Evolutionary conservation across 2,797 vertebrate species (phyloP).

Genomic region (Ateles fusciceps): DNA sequence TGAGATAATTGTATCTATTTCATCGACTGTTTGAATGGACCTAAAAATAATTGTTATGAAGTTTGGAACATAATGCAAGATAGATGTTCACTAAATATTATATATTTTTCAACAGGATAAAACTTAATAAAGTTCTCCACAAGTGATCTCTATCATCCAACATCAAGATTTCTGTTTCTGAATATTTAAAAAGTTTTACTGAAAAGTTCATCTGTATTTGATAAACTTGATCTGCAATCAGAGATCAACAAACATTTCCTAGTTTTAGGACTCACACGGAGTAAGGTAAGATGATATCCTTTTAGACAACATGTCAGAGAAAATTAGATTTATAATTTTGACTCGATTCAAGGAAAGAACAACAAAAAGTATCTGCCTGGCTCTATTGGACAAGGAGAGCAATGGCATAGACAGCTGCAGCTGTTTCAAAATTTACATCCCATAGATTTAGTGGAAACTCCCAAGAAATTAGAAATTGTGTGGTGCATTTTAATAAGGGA

Average conservation of each 20-base stretch:
- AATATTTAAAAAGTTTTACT: neutral
- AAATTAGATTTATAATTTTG: neutral
- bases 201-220: neutral
- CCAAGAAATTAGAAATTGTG: conserved; percentile 28
- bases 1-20: neutral
- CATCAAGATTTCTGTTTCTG: neutral
- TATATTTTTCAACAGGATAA: neutral
- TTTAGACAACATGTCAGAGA: neutral
- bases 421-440: conserved; percentile 10
- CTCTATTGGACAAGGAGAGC: neutral
- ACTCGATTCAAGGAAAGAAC: neutral
- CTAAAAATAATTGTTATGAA: neutral
- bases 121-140: neutral
- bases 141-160: neutral
- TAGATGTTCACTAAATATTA: neutral
- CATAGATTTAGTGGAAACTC: neutral
- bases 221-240: neutral
- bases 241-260: neutral
- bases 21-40: neutral
- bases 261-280: neutral
- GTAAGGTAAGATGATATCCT: neutral
- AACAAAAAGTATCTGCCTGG: neutral
- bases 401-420: neutral
- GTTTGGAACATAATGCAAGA: neutral
- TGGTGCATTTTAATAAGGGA: conserved; percentile 50